These are phyloP conservation scores for Drosophila lowei DNA, from an alignment of 1,140 invertebrate species.

Conservation along the genomic window DNA sequence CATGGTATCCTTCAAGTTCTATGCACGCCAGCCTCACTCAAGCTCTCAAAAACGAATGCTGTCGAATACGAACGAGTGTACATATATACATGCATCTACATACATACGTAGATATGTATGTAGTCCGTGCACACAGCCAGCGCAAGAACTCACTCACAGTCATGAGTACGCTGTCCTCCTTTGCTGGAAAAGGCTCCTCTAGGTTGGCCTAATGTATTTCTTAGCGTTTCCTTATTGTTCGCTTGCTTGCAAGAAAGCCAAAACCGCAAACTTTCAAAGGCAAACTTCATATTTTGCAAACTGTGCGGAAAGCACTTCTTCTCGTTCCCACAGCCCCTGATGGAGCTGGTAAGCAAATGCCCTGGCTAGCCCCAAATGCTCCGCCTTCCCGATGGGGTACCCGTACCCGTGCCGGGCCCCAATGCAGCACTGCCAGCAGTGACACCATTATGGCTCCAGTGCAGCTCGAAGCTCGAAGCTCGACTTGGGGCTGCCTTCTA, in stretches of 20 bases:
- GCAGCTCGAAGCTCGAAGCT: neutral
- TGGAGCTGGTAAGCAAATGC: constrained; percentile 25
- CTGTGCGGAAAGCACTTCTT: constrained; percentile 56
- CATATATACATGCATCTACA: neutral
- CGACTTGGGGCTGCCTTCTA: constrained; percentile 23
- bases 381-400: too few species aligned
- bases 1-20: constrained; percentile 58
- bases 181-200: constrained; percentile 56
- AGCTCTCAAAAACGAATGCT: neutral
- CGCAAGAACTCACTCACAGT: too few species aligned
- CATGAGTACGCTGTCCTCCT: constrained; percentile 26
- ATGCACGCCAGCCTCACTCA: constrained; percentile 24
- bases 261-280: constrained; percentile 67
- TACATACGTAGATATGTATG: constrained; percentile 24
- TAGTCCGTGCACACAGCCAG: too few species aligned
- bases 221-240: constrained; percentile 64
- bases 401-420: neutral
- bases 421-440: constrained; percentile 25
- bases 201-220: constrained; percentile 68
- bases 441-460: constrained; percentile 47
- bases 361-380: neutral
- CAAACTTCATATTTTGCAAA: constrained; percentile 70
- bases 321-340: constrained; percentile 8
- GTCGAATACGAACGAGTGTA: neutral
- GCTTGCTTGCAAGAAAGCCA: constrained; percentile 50